Conservation (phyloP, 30 jellyfish, hydroid and myxozoan genomes). For the Aurelia aurita region DNA sequence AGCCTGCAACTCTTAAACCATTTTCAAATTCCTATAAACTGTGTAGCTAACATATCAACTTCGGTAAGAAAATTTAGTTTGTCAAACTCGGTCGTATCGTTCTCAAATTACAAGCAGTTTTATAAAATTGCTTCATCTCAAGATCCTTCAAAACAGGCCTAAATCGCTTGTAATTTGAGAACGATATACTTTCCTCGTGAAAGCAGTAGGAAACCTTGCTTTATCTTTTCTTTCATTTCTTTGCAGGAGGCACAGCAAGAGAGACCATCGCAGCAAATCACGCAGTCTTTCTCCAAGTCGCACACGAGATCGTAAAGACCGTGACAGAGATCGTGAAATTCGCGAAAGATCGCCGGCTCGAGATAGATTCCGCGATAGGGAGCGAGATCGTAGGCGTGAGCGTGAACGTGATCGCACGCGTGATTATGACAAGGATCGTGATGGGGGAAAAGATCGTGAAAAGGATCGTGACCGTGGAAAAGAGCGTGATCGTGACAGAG, state of each 20-base stretch:
- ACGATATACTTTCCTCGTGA: too few relatives aligned
- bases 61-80: too few relatives aligned
- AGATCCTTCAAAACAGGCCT: not conserved
- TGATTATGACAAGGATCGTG: conserved; percentile 36
- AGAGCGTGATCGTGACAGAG: conserved; percentile 30
- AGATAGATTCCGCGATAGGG: conserved; percentile 46
- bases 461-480: not conserved
- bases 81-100: too few relatives aligned
- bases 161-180: too few relatives aligned
- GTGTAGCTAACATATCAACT: too few relatives aligned
- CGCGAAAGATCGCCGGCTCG: conserved; percentile 32
- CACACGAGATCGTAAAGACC: conserved; percentile 61
- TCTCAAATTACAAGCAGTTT: too few relatives aligned
- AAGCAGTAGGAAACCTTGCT: too few relatives aligned
- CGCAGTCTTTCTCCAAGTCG: conserved; percentile 57
- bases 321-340: conserved; percentile 41
- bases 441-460: conserved; percentile 1
- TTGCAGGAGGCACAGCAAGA: conserved; percentile 51
- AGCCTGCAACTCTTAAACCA: too few relatives aligned
- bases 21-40: too few relatives aligned
- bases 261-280: conserved; percentile 48
- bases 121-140: too few relatives aligned
- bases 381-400: conserved; percentile 41
- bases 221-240: not conserved
- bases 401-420: conserved; percentile 25